Percentiles rank a stretch among this genome's conserved stretches.
These are phyloP conservation scores for Craterocephalus amniculus DNA, from an alignment of 2,797 vertebrate species.

Conservation along the genomic window DNA sequence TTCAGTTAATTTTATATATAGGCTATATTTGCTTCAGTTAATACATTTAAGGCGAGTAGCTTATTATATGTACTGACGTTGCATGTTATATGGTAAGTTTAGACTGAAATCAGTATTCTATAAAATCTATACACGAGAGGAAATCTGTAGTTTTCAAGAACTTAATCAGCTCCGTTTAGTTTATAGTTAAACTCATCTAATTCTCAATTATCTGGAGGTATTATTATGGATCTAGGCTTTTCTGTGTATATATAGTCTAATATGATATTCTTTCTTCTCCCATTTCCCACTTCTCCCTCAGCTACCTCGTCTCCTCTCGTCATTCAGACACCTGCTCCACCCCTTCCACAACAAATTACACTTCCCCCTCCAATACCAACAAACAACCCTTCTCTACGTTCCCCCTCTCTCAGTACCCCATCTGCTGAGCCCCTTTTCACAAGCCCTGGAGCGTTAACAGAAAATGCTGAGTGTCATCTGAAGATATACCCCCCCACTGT, in stretches of 20 bases:
- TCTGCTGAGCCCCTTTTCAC: not conserved
- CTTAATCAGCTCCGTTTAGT: not conserved
- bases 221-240: not conserved
- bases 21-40: too few species aligned
- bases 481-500: conserved; percentile 56
- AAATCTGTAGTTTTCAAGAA: not conserved
- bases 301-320: conserved; percentile 51
- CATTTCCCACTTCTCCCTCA: conserved; percentile 23
- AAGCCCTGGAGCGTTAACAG: not conserved
- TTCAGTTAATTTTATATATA: too few species aligned
- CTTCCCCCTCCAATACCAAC: conserved; percentile 25
- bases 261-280: conserved; percentile 23
- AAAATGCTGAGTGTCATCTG: conserved; percentile 33
- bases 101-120: too few species aligned
- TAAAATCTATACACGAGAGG: too few species aligned
- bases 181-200: not conserved
- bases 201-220: not conserved
- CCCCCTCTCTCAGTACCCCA: conserved; percentile 1
- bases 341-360: conserved; percentile 27
- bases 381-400: not conserved
- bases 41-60: too few species aligned
- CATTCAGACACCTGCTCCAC: conserved; percentile 19
- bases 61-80: too few species aligned
- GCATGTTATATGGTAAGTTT: not conserved
- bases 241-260: not conserved